Base-by-base conservation (phyloP, 2,888 invertebrate genomes). In the Dolichomitus sp. region DNA sequence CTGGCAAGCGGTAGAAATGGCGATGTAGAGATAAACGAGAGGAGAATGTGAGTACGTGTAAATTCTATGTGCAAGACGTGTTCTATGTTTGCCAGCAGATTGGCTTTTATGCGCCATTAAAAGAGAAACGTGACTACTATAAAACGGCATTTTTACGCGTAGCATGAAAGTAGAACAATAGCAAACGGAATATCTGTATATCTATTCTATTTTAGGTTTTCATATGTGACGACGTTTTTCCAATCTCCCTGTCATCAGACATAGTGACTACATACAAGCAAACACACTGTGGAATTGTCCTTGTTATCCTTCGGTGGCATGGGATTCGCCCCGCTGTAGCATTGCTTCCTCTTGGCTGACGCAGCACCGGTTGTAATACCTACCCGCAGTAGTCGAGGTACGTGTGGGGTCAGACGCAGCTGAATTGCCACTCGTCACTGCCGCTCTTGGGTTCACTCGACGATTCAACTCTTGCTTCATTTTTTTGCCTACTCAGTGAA, bases 351-450 rank as follows among this genome's bases (percentile, higher is more conserved):
- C 7, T n/a, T 7, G 5, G 42, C 19, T 52, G 45, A 57, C 70
- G 42, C 42, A 17, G 70, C 27, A 45, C 11, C 66, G 3, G 14
- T 11, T n/a, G 48, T 30, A 19, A 61, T 72, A 59, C 27, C 27
- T 14, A 57, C 33, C 61, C 45, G 72, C 72, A 61, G 72, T 72
- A 61, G 72, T 59, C 5, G 59, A 72, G 45, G 45, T 42, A 48
- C 33, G 48, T 30, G 59, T 59, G 59, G 33, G 59, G 59, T 72
- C 72, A 72, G 59, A 72, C 72, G 14, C 59, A 59, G 30, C 48
- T 45, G 59, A 59, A 59, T 61, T 61, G 57, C 33, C 45, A 42
- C 72, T 48, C 69, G n/a, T 19, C 5, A 12, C 23, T 11, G 40
- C 17, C 7, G n/a, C 30, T 37, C 14, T 42, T 19, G 37, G 14